Percentiles rank a stretch among this genome's conserved stretches.
phyloP scores from a whole-genome alignment of 2,113 vertebrate species.

The Sorex fumeus region DNA sequence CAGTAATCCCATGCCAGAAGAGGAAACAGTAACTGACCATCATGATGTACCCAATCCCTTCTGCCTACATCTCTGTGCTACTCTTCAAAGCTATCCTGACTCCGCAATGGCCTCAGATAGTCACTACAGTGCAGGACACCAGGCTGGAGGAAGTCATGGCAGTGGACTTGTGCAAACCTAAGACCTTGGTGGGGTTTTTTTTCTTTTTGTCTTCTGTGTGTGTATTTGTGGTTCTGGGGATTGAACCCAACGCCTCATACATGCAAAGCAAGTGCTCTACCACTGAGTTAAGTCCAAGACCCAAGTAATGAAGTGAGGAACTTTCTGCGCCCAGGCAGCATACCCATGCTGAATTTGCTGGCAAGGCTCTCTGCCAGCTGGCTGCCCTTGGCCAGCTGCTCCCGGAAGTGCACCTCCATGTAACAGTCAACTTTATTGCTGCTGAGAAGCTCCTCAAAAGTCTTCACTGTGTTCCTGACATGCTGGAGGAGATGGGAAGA shows the following conservation, averaged over 20 bases:
- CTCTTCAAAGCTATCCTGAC: not conserved
- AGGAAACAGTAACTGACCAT: not conserved
- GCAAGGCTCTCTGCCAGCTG: constrained; percentile 90
- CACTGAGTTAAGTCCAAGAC: no score
- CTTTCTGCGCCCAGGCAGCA: constrained; percentile 75
- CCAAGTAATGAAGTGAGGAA: not conserved
- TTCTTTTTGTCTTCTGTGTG: no score
- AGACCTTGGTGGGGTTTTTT: not conserved
- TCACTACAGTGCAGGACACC: not conserved
- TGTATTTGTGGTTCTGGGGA: no score
- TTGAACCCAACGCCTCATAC: no score
- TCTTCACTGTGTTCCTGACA: constrained; percentile 89
- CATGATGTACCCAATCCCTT: no score
- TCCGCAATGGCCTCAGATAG: not conserved
- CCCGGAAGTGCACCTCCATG: constrained; percentile 93
- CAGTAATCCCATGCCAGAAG: not conserved
- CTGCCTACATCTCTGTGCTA: not conserved
- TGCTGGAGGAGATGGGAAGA: constrained; percentile 92
- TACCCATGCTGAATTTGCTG: constrained; percentile 91
- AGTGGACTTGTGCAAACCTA: not conserved
- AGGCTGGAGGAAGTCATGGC: not conserved
- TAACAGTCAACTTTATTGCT: constrained; percentile 93
- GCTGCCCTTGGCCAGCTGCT: constrained; percentile 92
- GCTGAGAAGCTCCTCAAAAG: constrained; percentile 94
- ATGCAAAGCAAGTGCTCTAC: no score